Conservation (phyloP, 2,113 vertebrate genomes). For the Seriola dumerili region DNA sequence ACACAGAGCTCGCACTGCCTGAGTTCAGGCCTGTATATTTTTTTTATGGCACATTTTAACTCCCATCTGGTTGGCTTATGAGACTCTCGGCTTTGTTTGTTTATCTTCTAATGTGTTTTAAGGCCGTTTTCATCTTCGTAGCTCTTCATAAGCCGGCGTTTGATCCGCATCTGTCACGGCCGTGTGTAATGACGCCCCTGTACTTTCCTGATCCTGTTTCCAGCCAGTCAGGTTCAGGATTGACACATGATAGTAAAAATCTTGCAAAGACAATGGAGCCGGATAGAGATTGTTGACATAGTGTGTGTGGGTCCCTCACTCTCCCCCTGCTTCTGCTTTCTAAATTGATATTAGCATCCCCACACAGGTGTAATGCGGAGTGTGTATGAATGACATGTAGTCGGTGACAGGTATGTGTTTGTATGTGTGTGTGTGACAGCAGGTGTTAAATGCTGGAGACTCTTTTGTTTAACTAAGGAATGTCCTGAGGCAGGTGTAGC, state of each 20-base stretch:
- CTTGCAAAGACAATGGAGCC: slow-evolving; percentile 1
- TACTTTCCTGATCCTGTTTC: slow-evolving; percentile 41
- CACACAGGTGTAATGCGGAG: slow-evolving; percentile 57
- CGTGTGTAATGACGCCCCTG: slow-evolving; percentile 1
- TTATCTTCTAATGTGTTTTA: slow-evolving; percentile 77
- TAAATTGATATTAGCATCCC: slow-evolving; percentile 43
- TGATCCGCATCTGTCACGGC: slow-evolving; percentile 58
- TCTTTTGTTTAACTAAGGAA: slow-evolving; percentile 56
- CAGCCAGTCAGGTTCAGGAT: slow-evolving; percentile 31
- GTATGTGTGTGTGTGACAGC: slow-evolving; percentile 57
- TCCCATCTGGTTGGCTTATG: slow-evolving; percentile 78
- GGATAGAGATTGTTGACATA: slow-evolving; percentile 16
- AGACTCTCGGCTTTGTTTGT: slow-evolving; percentile 68
- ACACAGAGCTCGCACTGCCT: slow-evolving; percentile 45
- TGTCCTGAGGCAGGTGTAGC: slow-evolving; percentile 56
- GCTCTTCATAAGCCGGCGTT: slow-evolving; percentile 47
- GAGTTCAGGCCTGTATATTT: slow-evolving; percentile 34
- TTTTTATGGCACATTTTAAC: slow-evolving; percentile 70
- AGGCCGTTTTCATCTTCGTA: slow-evolving; percentile 60
- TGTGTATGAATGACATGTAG: slow-evolving; percentile 18
- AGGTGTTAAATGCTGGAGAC: slow-evolving; percentile 73
- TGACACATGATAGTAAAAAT: slow-evolving; percentile 33
- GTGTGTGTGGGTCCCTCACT: slow-evolving; percentile 2
- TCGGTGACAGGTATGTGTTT: slow-evolving; percentile 28
- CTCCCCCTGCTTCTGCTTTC: slow-evolving; percentile 2